Base-by-base conservation (phyloP, 2,113 vertebrate genomes). In the Desmodus rotundus region DNA sequence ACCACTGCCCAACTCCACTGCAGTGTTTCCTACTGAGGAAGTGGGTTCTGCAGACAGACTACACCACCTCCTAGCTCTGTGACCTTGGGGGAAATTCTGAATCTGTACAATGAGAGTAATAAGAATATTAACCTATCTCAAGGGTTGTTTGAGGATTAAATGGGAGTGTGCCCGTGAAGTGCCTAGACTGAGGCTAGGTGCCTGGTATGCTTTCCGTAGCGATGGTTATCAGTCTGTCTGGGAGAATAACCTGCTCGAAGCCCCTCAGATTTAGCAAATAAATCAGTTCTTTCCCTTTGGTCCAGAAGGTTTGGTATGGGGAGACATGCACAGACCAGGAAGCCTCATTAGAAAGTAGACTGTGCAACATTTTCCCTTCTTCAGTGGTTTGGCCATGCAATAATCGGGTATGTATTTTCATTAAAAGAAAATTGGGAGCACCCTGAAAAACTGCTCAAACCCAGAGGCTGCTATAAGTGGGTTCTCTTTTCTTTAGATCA, bases 31-130 rank as follows among this genome's bases (percentile, higher is more conserved):
- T 15, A 45, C 47, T 78, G 33, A 73, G 89, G 52, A 52, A 24
- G 43, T 63, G 72, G 54, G 85, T 20, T 91, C 96, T 93, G 77
- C 94, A 86, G 68, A 88, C 38, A 56, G 33, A 80, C 50, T 58
- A 52, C 80, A 80, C 58, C 26, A 80, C 36, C 41, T 70, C 91
- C 45, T n/a, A 36, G 86, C 89, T 96, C 72, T 74, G 77, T 90
- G 91, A 94, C 94, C 94, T 96, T 87, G 89, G 43, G 68, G 76
- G 8, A 65, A 20, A 92, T 13, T 63, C 72, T 88, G 4, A 0
- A 16, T 43, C 10, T 77, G 84, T 72, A 72, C 91, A 92, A 94
- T 50, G 36, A 63, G 65, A 41, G 91, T 67, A 36, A 58, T 36
- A 81, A 93, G 74, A 91, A 52, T 43, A 87, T 70, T 38, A 84